Evolutionary conservation across 1,140 invertebrate genomes (phyloP), one percentile per base, ranked within the genome.

Genomic region (Aphidius ervi): DNA sequence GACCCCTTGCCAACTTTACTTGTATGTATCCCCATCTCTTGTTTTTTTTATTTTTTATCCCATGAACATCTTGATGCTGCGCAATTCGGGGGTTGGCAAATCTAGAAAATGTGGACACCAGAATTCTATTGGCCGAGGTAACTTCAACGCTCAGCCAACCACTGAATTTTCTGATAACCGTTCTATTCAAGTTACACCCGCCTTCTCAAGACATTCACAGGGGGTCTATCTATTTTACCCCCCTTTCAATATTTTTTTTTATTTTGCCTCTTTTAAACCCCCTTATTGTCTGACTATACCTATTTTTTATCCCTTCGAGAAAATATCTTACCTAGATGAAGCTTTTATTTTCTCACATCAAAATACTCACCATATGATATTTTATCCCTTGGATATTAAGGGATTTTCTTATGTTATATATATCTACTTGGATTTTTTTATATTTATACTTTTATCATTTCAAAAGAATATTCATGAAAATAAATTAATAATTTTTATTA

Each of bases 101-200:
- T 74, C 68, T 69, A 72, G 74, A 78, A 78, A 78, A 77, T 59
- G 66, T 67, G 76, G 52, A 78, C 72, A 80, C 77, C 78, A 79
- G 68, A 59, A 61, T 67, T 66, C 70, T 63, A 80, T 80, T 80
- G 78, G 78, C 57, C 45, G 61, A 31, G 23, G 23, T 31, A 31
- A 31, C 23, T 31, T 31, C 23, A 20, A 41, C 45, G 64, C 65
- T 74, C 67, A 71, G 66, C 78, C 78, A 80, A 80, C 77, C 76
- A 70, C 58, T 63, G 65, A 43, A 55, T 68, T 65, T 69, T 66
- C 61, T 80, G 78, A 80, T 80, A 80, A 80, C 73, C 71, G 66
- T 64, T 76, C 70, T 71, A 69, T 74, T 72, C 68, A 68, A 67
- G 60, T 66, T 75, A 73, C 23, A 31, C 74, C 75, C 77, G 76